Conservation (phyloP, 2,113 vertebrate species). For the Plotosus lineatus region DNA sequence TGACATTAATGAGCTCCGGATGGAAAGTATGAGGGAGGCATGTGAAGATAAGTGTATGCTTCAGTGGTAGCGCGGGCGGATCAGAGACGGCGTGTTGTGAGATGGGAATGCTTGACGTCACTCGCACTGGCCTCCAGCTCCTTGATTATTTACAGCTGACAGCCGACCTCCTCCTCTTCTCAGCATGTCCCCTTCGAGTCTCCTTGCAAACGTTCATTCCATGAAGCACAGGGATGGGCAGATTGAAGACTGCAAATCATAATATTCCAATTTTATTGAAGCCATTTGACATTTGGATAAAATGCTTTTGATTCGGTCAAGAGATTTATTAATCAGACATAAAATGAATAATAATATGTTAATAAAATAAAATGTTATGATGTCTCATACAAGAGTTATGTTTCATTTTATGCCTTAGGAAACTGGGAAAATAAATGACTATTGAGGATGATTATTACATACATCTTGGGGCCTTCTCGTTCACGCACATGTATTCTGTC, state of each 20-base stretch:
- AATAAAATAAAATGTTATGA: no score
- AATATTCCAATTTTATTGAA: neutral
- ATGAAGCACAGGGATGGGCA: neutral
- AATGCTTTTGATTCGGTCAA: neutral
- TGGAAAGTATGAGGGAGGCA: constrained; percentile 45
- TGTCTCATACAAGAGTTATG: no score
- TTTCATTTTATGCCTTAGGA: no score
- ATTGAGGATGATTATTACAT: no score
- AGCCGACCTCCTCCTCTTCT: constrained; percentile 31
- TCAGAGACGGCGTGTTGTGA: constrained; percentile 50
- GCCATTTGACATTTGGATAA: neutral
- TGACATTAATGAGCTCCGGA: constrained; percentile 49
- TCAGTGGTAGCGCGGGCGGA: constrained; percentile 33
- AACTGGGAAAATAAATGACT: no score
- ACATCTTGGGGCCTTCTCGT: no score
- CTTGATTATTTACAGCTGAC: constrained; percentile 59
- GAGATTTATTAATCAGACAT: neutral
- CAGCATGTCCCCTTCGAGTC: constrained; percentile 35
- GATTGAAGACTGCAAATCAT: neutral
- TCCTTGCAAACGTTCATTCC: constrained; percentile 15
- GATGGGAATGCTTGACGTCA: constrained; percentile 56
- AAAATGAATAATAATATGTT: no score
- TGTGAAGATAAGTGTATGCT: constrained; percentile 34
- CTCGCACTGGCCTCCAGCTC: constrained; percentile 47
- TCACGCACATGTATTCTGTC: no score